These are phyloP conservation scores for Carassius gibelio DNA, from an alignment of 2,113 vertebrate genomes.

Conservation along the genomic window DNA sequence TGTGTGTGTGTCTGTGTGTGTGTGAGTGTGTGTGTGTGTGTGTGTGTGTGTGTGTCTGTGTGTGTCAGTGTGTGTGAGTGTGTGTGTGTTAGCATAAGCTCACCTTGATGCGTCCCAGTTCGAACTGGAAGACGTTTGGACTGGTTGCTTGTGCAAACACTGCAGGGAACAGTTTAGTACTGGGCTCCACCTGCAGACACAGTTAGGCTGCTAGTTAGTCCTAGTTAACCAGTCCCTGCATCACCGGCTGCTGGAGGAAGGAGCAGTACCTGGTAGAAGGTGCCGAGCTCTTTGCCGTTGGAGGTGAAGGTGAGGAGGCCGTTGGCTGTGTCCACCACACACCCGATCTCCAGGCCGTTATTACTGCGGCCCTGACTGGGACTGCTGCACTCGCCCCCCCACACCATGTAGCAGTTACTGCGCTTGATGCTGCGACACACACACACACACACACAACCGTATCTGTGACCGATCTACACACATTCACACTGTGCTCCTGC, in stretches of 20 bases:
- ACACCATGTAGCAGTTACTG: conserved; percentile 98
- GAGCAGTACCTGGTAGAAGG: conserved; percentile 86
- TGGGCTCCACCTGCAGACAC: conserved; percentile 88
- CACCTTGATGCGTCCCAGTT: conserved; percentile 93
- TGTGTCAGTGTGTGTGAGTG: background rate
- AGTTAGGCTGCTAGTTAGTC: background rate
- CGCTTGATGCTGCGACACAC: conserved; percentile 81
- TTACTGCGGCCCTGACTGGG: conserved; percentile 91
- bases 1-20: background rate
- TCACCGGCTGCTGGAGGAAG: background rate
- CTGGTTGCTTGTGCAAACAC: conserved; percentile 96
- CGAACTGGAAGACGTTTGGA: conserved; percentile 94
- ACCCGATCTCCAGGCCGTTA: conserved; percentile 93
- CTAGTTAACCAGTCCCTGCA: background rate
- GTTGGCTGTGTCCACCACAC: conserved; percentile 85
- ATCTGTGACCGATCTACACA: background rate
- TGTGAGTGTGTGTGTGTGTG: background rate
- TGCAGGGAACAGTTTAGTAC: conserved; percentile 94
- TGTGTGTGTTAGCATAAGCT: conserved; percentile 38
- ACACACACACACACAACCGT: background rate
- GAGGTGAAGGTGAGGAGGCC: conserved; percentile 91
- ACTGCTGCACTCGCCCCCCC: conserved; percentile 91
- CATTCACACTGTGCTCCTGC: background rate
- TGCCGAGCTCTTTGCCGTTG: conserved; percentile 93
- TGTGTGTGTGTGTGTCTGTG: background rate